Base-by-base conservation (phyloP, 2,113 vertebrate species). In the Oxyura jamaicensis region DNA sequence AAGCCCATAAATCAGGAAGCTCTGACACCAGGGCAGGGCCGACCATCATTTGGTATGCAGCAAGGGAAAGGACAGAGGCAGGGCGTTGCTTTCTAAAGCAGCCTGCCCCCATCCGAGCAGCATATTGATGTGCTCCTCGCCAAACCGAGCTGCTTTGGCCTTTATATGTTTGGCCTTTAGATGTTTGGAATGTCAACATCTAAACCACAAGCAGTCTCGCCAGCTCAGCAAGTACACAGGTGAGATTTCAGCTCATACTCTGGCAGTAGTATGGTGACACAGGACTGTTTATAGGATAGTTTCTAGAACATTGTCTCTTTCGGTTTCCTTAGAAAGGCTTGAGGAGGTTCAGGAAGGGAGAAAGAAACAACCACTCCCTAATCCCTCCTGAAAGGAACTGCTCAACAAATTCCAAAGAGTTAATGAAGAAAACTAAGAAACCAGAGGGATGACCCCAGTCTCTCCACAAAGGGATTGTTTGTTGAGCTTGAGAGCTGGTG, bases 401-500 rank as follows among this genome's bases (percentile, higher is more conserved):
- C 58, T 78, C 36, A 44, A 68, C 26, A 65, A 83, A 84, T 65
- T 84, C 62, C 60, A 84, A 71, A 31, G 10, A 66, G 41, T n/a
- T 76, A 58, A 74, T 1, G 5, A 83, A 86, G 36, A 71, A 76
- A 72, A 92, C 28, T 55, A 73, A 85, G 59, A 52, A 90, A 59
- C 46, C 22, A 80, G 21, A 93, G 39, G 42, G 91, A 92, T 46
- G 90, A 85, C 55, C 50, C 90, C 67, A 73, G 44, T 42, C n/a
- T 56, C 67, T 84, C 58, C 46, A 74, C 53, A 80, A 83, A 83
- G 22, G 33, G 44, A 53, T n/a, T 82, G 93, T 89, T 91, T 97
- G 66, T 95, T 86, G 91, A 95, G 78, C 22, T 91, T 94, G 19
- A 72, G 53, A 83, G 50, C 63, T 92, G 74, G 78, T 46, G 67